Evolutionary conservation across 2,113 vertebrate genomes (phyloP).

Genomic region (Solea solea): DNA sequence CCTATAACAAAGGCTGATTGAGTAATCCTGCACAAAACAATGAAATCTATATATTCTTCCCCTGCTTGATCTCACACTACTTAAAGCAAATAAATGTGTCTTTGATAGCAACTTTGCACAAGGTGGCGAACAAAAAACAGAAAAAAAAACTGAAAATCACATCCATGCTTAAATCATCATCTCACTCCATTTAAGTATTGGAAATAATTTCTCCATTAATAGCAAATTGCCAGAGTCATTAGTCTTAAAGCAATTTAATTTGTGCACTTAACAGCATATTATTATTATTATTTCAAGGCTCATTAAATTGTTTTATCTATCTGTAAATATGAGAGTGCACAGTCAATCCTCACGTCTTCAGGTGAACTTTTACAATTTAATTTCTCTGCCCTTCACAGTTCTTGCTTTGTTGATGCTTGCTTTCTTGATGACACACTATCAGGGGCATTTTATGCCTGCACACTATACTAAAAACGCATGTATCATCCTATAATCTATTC

Average conservation of each 20-base stretch:
- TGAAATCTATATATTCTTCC: too few relatives aligned
- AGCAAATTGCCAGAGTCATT: slow-evolving; percentile 27
- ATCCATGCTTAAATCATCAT: background rate
- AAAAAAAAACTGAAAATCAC: background rate
- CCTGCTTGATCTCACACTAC: too few relatives aligned
- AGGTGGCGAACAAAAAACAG: background rate
- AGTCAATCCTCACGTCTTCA: slow-evolving; percentile 10
- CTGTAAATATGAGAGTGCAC: slow-evolving; percentile 6
- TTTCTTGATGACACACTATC: too few relatives aligned
- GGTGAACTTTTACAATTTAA: slow-evolving; percentile 4
- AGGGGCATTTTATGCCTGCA: too few relatives aligned
- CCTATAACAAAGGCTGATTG: too few relatives aligned
- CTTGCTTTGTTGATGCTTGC: background rate
- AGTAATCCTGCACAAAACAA: too few relatives aligned
- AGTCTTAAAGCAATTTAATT: slow-evolving; percentile 37
- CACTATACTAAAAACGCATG: too few relatives aligned
- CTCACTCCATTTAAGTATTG: background rate
- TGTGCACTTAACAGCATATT: slow-evolving; percentile 34
- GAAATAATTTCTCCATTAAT: slow-evolving; percentile 30
- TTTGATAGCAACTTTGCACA: background rate
- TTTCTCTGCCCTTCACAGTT: slow-evolving; percentile 8
- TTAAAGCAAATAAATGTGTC: background rate
- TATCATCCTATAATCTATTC: too few relatives aligned
- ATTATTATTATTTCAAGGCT: slow-evolving; percentile 50
- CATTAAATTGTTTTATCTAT: slow-evolving; percentile 47